Conservation (phyloP, 2,888 invertebrate genomes). For the Timema podura region DNA sequence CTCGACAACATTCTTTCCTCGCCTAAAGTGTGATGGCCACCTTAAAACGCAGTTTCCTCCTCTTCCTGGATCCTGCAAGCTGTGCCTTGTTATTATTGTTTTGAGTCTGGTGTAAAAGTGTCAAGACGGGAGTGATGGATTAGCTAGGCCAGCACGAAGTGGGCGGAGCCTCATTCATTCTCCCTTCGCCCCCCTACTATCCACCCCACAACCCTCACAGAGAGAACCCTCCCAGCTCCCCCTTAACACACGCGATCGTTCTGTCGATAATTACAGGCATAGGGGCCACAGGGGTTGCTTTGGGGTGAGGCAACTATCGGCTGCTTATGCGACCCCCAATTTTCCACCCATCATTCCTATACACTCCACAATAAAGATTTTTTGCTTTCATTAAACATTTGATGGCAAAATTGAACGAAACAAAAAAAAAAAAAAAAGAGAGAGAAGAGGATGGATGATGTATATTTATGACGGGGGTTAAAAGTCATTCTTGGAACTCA, state of each 20-base stretch:
- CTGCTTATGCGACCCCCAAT: not conserved
- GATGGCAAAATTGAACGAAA: too few relatives aligned
- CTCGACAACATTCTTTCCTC: too few relatives aligned
- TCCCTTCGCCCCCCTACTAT: not conserved
- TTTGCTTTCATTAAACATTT: too few relatives aligned
- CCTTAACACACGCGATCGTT: slow-evolving; percentile 11
- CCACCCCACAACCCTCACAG: not conserved
- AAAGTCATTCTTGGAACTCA: too few relatives aligned
- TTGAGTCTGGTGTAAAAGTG: slow-evolving; percentile 25
- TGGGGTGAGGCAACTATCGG: not conserved
- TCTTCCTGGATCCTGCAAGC: too few relatives aligned
- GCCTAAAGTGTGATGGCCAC: too few relatives aligned
- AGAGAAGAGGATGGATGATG: too few relatives aligned
- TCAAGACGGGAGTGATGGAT: slow-evolving; percentile 27
- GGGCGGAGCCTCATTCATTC: slow-evolving; percentile 19
- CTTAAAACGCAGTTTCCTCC: too few relatives aligned
- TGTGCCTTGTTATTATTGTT: slow-evolving; percentile 27
- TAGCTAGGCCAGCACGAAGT: slow-evolving; percentile 24
- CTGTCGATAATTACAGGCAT: slow-evolving; percentile 22
- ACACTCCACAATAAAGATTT: not conserved
- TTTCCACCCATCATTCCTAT: not conserved
- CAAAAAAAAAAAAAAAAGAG: too few relatives aligned
- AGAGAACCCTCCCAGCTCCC: not conserved
- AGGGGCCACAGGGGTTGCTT: not conserved
- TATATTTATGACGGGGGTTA: too few relatives aligned